Evolutionary conservation across 2,797 vertebrate genomes (phyloP).

Genomic region (Spinibarbus caldwelli): DNA sequence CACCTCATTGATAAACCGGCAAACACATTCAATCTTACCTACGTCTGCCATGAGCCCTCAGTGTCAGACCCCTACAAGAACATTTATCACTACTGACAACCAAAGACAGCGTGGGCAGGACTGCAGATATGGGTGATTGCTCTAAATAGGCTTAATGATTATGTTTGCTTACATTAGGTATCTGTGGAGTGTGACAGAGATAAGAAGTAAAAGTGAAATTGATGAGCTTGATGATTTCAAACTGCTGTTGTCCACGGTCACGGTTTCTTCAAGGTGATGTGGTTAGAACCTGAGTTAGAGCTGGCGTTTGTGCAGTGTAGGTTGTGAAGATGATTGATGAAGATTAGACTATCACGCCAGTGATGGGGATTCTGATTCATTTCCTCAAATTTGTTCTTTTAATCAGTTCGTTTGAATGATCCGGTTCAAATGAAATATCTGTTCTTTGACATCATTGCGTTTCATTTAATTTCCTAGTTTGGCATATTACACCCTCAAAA

Average conservation of each 20-base stretch:
- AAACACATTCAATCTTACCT: constrained; percentile 55
- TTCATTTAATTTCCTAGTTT: background rate
- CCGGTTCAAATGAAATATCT: background rate
- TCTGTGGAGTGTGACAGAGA: constrained; percentile 36
- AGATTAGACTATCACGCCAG: background rate
- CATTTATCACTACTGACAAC: constrained; percentile 55
- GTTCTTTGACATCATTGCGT: background rate
- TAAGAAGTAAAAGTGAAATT: constrained; percentile 44
- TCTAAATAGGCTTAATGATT: constrained; percentile 59
- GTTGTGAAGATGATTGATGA: background rate
- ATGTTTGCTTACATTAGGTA: constrained; percentile 56
- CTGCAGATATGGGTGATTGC: constrained; percentile 35
- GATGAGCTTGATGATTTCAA: constrained; percentile 40
- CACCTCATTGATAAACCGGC: constrained; percentile 61
- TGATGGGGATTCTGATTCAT: background rate
- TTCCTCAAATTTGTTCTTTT: background rate
- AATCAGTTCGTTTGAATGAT: too few relatives aligned
- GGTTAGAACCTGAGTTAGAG: too few relatives aligned
- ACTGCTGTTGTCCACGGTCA: constrained; percentile 20
- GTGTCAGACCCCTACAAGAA: constrained; percentile 44
- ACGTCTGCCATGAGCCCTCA: constrained; percentile 53
- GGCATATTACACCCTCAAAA: background rate
- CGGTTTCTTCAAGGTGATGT: background rate
- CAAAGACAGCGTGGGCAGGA: constrained; percentile 45
- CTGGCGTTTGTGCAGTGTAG: background rate